Evolutionary conservation across 2,888 invertebrate species (phyloP).

Genomic region (Zaprionus bogoriensis): DNA sequence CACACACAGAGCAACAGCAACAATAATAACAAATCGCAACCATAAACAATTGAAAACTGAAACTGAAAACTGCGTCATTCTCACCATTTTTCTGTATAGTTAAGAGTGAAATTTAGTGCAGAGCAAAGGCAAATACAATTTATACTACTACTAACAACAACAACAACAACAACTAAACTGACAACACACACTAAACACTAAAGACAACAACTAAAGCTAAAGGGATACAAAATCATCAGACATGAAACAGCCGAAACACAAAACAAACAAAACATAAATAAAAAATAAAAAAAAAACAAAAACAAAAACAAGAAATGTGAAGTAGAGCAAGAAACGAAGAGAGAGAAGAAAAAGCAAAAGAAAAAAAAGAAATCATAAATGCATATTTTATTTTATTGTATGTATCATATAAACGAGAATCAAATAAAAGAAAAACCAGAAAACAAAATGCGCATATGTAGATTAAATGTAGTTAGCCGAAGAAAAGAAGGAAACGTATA

Average conservation of each 20-base stretch:
- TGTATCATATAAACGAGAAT: slow-evolving; percentile 56
- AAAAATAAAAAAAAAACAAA: slow-evolving; percentile 17
- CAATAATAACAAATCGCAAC: slow-evolving; percentile 9
- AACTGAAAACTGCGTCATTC: slow-evolving; percentile 33
- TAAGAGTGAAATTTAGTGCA: slow-evolving; percentile 47
- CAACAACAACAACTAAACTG: too few species aligned
- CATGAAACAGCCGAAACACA: slow-evolving; percentile 12
- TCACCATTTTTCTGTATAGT: slow-evolving; percentile 46
- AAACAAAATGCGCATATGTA: slow-evolving; percentile 49
- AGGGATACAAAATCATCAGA: slow-evolving; percentile 18
- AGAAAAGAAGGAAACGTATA: slow-evolving; percentile 21
- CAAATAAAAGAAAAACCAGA: slow-evolving; percentile 55
- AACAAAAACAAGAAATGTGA: slow-evolving; percentile 18
- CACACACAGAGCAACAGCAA: slow-evolving; percentile 19
- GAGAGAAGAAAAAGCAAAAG: slow-evolving; percentile 13
- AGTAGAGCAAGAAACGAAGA: slow-evolving; percentile 30
- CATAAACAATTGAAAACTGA: background rate
- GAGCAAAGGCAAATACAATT: slow-evolving; percentile 15
- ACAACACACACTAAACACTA: slow-evolving; percentile 25
- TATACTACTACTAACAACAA: too few species aligned
- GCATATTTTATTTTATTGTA: slow-evolving; percentile 61
- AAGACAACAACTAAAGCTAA: slow-evolving; percentile 10
- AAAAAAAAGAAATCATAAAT: slow-evolving; percentile 37
- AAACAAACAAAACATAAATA: slow-evolving; percentile 14
- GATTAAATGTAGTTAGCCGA: slow-evolving; percentile 65